phyloP scores from a whole-genome alignment of 2,888 invertebrate species.

The Drosophila austrosaltans region DNA sequence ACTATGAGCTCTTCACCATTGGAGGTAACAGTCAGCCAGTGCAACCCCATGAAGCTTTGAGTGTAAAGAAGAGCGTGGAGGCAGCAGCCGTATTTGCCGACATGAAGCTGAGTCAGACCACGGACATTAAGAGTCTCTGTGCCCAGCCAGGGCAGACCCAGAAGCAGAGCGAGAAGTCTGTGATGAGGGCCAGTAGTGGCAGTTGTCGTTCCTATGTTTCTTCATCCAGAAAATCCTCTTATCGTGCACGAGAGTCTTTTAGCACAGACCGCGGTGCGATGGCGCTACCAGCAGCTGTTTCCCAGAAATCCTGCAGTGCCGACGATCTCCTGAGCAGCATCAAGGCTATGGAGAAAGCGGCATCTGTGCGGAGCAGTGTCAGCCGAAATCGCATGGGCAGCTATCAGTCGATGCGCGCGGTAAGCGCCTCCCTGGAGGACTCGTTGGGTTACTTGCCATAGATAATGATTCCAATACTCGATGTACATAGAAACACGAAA shows the following conservation, averaged over 20 bases:
- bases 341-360: slow-evolving; percentile 78
- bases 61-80: slow-evolving; percentile 94
- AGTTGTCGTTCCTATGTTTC: slow-evolving; percentile 64
- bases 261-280: slow-evolving; percentile 74
- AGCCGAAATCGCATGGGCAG: slow-evolving; percentile 70
- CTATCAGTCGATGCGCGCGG: slow-evolving; percentile 83
- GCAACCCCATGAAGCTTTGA: slow-evolving; percentile 88
- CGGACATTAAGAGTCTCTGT: slow-evolving; percentile 86
- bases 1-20: slow-evolving; percentile 89
- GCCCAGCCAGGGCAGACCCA: slow-evolving; percentile 32
- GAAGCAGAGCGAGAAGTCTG: slow-evolving; percentile 21
- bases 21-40: slow-evolving; percentile 85
- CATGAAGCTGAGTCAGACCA: slow-evolving; percentile 88
- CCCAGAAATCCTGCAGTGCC: slow-evolving; percentile 80
- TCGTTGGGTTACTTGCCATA: slow-evolving; percentile 84
- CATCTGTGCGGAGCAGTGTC: slow-evolving; percentile 68
- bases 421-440: slow-evolving; percentile 84
- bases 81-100: slow-evolving; percentile 94
- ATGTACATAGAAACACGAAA: slow-evolving; percentile 34
- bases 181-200: slow-evolving; percentile 43
- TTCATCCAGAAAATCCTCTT: slow-evolving; percentile 65
- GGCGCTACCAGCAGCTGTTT: slow-evolving; percentile 51
- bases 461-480: slow-evolving; percentile 51
- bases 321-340: slow-evolving; percentile 81
- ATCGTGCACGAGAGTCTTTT: slow-evolving; percentile 73